Evolutionary conservation across 2,888 invertebrate genomes (phyloP).

Genomic region (Notodonta ziczac): DNA sequence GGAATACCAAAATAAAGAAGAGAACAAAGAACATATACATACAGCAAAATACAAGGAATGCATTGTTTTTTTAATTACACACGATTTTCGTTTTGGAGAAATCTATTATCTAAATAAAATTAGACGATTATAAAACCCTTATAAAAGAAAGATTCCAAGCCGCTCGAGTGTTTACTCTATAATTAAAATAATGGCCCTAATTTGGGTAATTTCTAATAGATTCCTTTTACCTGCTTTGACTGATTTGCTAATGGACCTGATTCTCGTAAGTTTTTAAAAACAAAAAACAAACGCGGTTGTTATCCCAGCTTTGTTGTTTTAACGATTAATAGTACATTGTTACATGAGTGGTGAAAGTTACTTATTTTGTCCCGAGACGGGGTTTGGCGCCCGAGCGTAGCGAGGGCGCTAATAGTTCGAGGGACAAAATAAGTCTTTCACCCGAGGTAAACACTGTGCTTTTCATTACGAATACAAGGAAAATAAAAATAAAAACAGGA

Average conservation of each 20-base stretch:
- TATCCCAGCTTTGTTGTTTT: slow-evolving; percentile 57
- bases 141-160: slow-evolving; percentile 44
- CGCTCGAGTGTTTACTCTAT: slow-evolving; percentile 69
- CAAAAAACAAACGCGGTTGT: slow-evolving; percentile 29
- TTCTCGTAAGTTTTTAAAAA: slow-evolving; percentile 40
- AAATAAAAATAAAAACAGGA: too few species aligned
- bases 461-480: too few species aligned
- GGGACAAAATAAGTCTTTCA: too few species aligned
- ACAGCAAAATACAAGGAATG: too few species aligned
- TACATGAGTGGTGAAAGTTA: too few species aligned
- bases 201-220: slow-evolving; percentile 69
- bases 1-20: too few species aligned
- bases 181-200: slow-evolving; percentile 79
- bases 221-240: slow-evolving; percentile 66
- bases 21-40: too few species aligned
- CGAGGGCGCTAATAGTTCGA: too few species aligned
- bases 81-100: neutral
- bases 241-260: slow-evolving; percentile 70
- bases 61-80: neutral
- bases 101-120: slow-evolving; percentile 22
- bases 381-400: too few species aligned
- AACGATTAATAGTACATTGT: too few species aligned
- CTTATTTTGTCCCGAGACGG: too few species aligned
- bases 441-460: too few species aligned
- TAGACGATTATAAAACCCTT: slow-evolving; percentile 23